Evolutionary conservation across 1,140 invertebrate genomes (phyloP).

Genomic region (Drosophila micromelanica): DNA sequence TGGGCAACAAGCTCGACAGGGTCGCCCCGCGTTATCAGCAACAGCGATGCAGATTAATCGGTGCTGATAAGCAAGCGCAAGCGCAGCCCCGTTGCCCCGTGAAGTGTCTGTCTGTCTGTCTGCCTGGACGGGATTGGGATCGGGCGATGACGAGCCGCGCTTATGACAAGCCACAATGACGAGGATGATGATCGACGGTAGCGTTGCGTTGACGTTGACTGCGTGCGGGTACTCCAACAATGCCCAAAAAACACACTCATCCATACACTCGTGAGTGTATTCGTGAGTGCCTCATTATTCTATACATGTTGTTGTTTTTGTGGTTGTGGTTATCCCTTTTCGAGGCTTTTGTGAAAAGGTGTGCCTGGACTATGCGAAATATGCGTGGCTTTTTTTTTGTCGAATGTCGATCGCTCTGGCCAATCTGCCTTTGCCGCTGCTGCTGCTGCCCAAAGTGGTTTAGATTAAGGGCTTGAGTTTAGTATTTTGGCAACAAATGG

Average conservation of each 20-base stretch:
- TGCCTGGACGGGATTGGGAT: constrained; percentile 30
- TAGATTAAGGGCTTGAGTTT: constrained; percentile 79
- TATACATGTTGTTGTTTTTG: constrained; percentile 53
- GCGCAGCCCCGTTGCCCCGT: constrained; percentile 36
- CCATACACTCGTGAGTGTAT: constrained; percentile 15
- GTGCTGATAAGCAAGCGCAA: constrained; percentile 54
- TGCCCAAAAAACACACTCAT: constrained; percentile 11
- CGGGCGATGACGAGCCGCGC: constrained; percentile 44
- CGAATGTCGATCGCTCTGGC: constrained; percentile 56
- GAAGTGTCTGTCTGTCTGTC: constrained; percentile 31
- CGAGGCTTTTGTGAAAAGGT: constrained; percentile 59
- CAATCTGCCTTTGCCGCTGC: constrained; percentile 42
- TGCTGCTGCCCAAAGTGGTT: constrained; percentile 69
- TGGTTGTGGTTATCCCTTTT: constrained; percentile 37
- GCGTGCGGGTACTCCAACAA: constrained; percentile 45
- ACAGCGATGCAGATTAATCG: constrained; percentile 78
- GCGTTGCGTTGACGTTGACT: constrained; percentile 52
- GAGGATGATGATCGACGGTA: constrained; percentile 75
- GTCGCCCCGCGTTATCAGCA: constrained; percentile 72
- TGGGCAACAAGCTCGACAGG: constrained; percentile 42
- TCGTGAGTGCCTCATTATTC: constrained; percentile 16
- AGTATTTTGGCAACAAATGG: constrained; percentile 60
- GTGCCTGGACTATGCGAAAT: constrained; percentile 80
- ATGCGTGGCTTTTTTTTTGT: constrained; percentile 76
- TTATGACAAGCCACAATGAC: constrained; percentile 68